Percentiles rank a stretch among this genome's conserved stretches.
These are phyloP conservation scores for Mesorhabditis sp. DNA, from an alignment of 2,888 invertebrate species.

Conservation along the genomic window DNA sequence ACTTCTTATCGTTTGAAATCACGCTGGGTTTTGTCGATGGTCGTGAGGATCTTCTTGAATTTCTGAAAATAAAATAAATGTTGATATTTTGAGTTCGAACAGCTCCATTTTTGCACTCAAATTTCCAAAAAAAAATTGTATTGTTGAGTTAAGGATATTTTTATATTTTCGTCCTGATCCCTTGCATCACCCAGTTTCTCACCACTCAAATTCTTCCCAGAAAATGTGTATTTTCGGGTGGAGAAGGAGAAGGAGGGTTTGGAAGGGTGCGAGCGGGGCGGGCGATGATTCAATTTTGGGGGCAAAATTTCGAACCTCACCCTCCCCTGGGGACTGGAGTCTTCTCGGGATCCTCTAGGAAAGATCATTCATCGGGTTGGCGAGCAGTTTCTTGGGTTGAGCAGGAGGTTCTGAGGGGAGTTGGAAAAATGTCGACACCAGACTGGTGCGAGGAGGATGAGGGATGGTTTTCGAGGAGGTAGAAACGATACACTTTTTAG, in stretches of 20 bases:
- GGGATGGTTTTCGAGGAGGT: too few relatives aligned
- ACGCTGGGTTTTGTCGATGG: background rate
- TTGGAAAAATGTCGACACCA: too few relatives aligned
- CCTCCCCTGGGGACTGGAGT: background rate
- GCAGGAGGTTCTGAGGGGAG: too few relatives aligned
- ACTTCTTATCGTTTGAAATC: background rate
- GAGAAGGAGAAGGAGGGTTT: background rate
- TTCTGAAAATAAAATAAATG: background rate
- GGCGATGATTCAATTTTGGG: background rate
- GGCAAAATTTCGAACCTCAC: background rate
- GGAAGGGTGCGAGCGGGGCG: background rate
- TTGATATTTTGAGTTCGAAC: background rate
- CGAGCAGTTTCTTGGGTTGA: too few relatives aligned
- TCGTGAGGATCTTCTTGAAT: background rate
- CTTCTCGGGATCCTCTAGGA: too few relatives aligned
- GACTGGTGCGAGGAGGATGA: too few relatives aligned
- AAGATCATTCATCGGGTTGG: too few relatives aligned
- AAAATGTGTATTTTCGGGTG: background rate
- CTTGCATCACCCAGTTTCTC: too few relatives aligned
- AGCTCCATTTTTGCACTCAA: background rate
- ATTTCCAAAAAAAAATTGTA: background rate
- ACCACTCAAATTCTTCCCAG: too few relatives aligned
- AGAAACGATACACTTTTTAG: too few relatives aligned
- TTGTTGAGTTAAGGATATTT: background rate
- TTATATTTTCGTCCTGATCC: too few relatives aligned